Conservation (phyloP, 2,113 vertebrate genomes). For the Anguilla rostrata region DNA sequence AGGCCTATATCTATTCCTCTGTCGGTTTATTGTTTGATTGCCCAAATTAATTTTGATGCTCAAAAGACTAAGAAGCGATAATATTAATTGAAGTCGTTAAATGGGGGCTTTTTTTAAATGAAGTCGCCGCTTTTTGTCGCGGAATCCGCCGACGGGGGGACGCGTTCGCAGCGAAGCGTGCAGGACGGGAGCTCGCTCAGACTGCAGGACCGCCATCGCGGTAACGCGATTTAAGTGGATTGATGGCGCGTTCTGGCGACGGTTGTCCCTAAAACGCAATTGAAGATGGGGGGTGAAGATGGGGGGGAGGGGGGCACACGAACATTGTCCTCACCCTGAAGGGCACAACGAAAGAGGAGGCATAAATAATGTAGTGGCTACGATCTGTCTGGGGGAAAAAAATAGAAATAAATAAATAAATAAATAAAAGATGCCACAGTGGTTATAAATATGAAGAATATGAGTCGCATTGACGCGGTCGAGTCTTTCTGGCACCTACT, state of each 20-base stretch:
- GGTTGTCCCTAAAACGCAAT: neutral
- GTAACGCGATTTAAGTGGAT: neutral
- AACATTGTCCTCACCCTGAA: conserved; percentile 8
- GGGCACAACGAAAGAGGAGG: neutral
- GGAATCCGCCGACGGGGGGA: neutral
- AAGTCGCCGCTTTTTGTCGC: neutral
- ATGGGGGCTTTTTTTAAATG: neutral
- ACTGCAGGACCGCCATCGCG: neutral
- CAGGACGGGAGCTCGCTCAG: too few relatives aligned
- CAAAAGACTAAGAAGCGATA: neutral
- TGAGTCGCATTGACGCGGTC: conserved; percentile 14
- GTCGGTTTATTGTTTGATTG: neutral
- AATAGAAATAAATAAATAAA: too few relatives aligned
- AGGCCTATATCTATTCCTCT: neutral
- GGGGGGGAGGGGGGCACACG: too few relatives aligned
- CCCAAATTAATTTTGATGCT: neutral
- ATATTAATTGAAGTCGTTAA: conserved; percentile 4
- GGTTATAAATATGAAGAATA: conserved; percentile 20
- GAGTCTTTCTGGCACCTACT: conserved; percentile 18
- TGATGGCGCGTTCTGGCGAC: neutral
- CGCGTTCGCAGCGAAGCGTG: neutral
- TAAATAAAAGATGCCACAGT: neutral
- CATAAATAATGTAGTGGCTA: conserved; percentile 22
- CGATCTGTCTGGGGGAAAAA: neutral
- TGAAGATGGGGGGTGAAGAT: neutral